Base-by-base conservation (phyloP, 2,113 vertebrate species). In the Nymphicus hollandicus region DNA sequence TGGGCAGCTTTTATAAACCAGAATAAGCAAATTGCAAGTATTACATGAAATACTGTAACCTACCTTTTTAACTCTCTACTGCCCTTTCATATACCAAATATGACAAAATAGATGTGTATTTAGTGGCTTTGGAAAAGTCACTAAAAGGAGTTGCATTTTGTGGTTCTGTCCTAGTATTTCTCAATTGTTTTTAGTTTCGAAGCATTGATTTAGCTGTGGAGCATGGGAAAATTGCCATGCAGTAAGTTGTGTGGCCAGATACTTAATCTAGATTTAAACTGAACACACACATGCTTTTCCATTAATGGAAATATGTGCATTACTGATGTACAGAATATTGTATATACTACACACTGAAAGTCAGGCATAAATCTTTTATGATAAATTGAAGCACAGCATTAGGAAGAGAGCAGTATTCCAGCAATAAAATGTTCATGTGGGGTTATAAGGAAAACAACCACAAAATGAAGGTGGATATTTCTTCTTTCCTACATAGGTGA, bases 91-190 rank as follows among this genome's bases (percentile, higher is more conserved):
- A 79, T 74, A 39, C 60, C 35, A 73, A 33, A 43, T 53, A 23
- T 4, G 47, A 68, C n/a, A 58, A 52, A 78, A 69, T 22, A 22
- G 6, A 9, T 5, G 7, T 1, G 0, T 43, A 7, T 44, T 44
- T 44, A 44, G 44, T 44, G 44, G 33, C 22, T 83, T 91, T 64
- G 55, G 33, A 83, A 50, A 52, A 70, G 53, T 68, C 60, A 35
- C 33, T 35, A 20, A 63, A 60, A 64, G 22, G 9, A 4, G 33
- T 33, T 80, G 29, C 28, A 20, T 37, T 70, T 79, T 37, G 24
- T 43, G 3, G 11, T 53, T 76, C 81, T 53, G 39, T 55, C 39
- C 13, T 60, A 33, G 7, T 65, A 29, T 49, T 86, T 73, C 39
- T 73, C 53, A 52, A 19, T 52, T 17, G 8, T 41, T 53, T 76